These are phyloP conservation scores for Zoanthus solanderi DNA, from an alignment of 92 coral and sea anemone genomes.

Conservation along the genomic window DNA sequence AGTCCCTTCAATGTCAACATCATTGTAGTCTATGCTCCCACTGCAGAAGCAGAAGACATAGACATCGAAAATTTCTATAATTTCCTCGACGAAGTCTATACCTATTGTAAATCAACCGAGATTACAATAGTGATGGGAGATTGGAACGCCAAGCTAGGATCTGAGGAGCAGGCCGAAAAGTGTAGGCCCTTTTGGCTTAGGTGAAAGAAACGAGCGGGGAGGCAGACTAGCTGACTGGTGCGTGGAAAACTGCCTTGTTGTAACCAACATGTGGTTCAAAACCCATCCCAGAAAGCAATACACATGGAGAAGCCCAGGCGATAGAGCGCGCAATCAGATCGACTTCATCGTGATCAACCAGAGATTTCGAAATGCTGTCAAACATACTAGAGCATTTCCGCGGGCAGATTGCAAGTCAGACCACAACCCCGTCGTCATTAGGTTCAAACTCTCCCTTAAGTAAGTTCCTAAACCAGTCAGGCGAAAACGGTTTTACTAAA, in stretches of 20 bases:
- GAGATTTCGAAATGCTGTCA: neutral
- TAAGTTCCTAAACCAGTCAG: conserved; percentile 9
- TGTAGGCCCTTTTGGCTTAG: conserved; percentile 7
- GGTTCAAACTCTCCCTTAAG: conserved; percentile 12
- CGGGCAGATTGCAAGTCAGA: neutral
- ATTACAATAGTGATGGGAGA: conserved; percentile 10
- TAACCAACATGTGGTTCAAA: conserved; percentile 1
- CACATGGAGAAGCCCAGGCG: neutral
- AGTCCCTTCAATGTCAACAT: conserved; percentile 4
- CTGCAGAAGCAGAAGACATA: conserved; percentile 9
- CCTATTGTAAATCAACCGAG: conserved; percentile 5
- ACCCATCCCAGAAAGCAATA: conserved; percentile 3
- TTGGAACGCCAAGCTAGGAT: neutral
- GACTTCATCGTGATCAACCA: conserved; percentile 8
- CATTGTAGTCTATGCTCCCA: conserved; percentile 11
- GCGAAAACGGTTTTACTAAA: conserved; percentile 3
- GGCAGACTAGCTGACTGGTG: conserved; percentile 1
- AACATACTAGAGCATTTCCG: neutral
- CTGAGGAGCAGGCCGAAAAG: conserved; percentile 9
- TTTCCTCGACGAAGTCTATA: neutral
- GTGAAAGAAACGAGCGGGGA: conserved; percentile 9
- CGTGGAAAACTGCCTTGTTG: neutral
- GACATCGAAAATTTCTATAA: neutral
- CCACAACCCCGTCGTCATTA: neutral
- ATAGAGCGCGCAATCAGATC: neutral